Percentiles rank a stretch among this genome's conserved stretches.
Evolutionary conservation across 2,113 vertebrate genomes (phyloP).

Genomic region (Toxotes jaculatrix): DNA sequence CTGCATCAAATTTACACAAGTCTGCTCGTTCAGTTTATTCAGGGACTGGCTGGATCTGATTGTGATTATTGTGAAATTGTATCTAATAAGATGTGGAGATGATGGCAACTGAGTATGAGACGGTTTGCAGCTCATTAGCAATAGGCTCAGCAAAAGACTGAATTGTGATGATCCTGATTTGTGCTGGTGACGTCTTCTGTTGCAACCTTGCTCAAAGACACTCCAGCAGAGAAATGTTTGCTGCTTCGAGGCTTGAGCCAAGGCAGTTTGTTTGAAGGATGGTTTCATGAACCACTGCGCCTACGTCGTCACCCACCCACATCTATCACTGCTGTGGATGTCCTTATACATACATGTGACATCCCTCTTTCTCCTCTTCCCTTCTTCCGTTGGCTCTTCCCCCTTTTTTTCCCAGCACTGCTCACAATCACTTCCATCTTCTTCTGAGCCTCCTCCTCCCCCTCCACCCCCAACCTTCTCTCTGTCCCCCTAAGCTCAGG

Average conservation of each 20-base stretch:
- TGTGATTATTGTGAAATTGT: background rate
- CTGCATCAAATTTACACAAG: slow-evolving; percentile 9
- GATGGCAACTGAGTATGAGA: background rate
- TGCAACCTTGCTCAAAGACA: background rate
- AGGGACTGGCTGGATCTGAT: slow-evolving; percentile 29
- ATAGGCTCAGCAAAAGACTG: background rate
- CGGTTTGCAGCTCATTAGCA: background rate
- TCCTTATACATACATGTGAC: slow-evolving; percentile 9
- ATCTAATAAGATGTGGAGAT: background rate
- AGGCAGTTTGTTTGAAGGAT: background rate
- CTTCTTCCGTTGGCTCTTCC: background rate
- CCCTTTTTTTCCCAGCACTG: slow-evolving; percentile 5
- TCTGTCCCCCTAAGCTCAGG: slow-evolving; percentile 35
- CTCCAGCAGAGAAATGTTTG: background rate
- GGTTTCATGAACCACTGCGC: background rate
- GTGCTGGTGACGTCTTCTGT: background rate
- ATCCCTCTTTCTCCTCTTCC: background rate
- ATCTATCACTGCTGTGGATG: background rate
- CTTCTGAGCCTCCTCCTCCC: slow-evolving; percentile 17
- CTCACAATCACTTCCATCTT: slow-evolving; percentile 51
- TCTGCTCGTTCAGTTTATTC: slow-evolving; percentile 8
- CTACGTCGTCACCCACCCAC: background rate
- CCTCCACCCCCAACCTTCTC: too few relatives aligned
- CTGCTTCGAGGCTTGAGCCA: background rate
- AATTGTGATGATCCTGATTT: background rate